Evolutionary conservation across 2,113 vertebrate genomes (phyloP).

Genomic region (Eonycteris spelaea): DNA sequence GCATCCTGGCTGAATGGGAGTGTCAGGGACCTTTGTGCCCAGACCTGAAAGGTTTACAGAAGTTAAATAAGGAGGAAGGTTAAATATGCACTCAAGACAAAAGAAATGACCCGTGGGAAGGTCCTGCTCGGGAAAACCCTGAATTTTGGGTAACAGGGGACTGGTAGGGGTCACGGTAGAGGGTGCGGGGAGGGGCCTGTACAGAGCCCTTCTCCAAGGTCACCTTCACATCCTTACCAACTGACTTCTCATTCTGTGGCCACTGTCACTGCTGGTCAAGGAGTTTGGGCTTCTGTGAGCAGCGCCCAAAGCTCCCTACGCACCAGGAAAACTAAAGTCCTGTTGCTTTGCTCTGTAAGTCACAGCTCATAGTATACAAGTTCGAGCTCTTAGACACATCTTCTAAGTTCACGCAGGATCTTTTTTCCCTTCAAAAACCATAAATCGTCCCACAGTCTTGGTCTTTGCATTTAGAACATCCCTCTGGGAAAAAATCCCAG

Average conservation of each 20-base stretch:
- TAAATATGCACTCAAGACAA: neutral
- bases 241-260: accelerated
- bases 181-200: neutral
- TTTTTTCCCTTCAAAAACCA: neutral
- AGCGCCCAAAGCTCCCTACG: neutral
- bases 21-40: neutral
- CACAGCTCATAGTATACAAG: neutral
- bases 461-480: neutral
- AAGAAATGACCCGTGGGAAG: accelerated
- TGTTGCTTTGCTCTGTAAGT: neutral
- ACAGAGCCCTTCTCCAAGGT: neutral
- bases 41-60: neutral
- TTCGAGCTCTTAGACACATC: neutral
- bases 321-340: neutral
- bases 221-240: neutral
- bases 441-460: neutral
- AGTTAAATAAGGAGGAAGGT: neutral
- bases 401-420: neutral
- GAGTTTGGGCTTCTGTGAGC: neutral
- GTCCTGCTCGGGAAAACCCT: neutral
- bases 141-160: neutral
- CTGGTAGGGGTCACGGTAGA: accelerated
- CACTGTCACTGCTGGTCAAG: accelerated
- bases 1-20: neutral
- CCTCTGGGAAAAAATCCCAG: neutral